phyloP scores from a whole-genome alignment of 2,113 vertebrate species.

The Eclectus roratus region DNA sequence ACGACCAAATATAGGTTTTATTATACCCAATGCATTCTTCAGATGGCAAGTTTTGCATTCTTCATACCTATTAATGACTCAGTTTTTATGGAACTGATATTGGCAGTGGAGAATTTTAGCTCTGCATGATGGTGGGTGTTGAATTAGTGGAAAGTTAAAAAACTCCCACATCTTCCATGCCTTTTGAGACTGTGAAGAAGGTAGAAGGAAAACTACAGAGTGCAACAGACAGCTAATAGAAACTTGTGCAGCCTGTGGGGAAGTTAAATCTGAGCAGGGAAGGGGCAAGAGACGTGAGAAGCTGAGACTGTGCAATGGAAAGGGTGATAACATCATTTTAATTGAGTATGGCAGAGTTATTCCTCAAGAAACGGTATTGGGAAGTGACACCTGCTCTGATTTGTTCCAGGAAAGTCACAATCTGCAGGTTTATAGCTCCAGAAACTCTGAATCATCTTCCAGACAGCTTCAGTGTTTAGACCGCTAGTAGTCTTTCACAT shows the following conservation, averaged over 20 bases:
- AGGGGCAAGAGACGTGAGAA: background rate
- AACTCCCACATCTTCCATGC: background rate
- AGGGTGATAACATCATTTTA: background rate
- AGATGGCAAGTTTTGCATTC: background rate
- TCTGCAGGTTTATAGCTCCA: background rate
- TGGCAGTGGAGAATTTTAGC: background rate
- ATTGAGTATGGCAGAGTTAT: background rate
- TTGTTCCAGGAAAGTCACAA: background rate
- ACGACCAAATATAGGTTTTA: background rate
- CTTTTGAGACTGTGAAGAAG: background rate
- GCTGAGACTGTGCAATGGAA: background rate
- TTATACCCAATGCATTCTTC: background rate
- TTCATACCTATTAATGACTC: background rate
- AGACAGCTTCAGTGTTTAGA: background rate
- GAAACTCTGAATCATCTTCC: background rate
- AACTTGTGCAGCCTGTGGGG: fast-evolving
- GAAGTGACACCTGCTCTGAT: background rate
- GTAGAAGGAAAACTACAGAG: background rate
- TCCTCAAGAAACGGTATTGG: background rate
- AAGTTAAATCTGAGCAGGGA: background rate
- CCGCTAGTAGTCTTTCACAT: background rate
- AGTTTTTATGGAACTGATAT: background rate
- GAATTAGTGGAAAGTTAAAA: background rate
- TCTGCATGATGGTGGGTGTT: background rate
- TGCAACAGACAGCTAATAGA: background rate